Evolutionary conservation across 2,888 invertebrate species (phyloP).

Genomic region (Exephanes ischioxanthus): DNA sequence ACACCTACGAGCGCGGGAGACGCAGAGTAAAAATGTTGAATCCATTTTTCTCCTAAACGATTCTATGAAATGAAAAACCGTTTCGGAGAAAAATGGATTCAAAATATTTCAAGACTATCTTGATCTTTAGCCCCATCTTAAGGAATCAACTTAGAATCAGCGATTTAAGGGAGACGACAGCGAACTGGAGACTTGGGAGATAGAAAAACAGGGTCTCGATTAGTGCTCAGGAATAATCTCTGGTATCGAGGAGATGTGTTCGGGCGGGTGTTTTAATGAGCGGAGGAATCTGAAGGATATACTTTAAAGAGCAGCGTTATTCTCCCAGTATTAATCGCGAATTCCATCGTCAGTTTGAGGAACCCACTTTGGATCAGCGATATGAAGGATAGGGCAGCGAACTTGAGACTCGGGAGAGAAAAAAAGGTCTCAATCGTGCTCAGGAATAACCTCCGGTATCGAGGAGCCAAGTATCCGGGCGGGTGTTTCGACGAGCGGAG

Average conservation of each 20-base stretch:
- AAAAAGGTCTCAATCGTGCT: not conserved
- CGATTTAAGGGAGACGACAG: not conserved
- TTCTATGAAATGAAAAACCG: too few relatives aligned
- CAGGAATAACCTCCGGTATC: not conserved
- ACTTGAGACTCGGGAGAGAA: conserved; percentile 1
- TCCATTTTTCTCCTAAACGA: too few relatives aligned
- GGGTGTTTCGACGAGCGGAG: not conserved
- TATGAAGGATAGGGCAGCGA: not conserved
- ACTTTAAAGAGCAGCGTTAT: conserved; percentile 2
- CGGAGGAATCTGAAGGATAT: not conserved
- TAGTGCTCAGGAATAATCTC: not conserved
- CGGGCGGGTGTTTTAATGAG: not conserved
- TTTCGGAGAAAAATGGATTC: too few relatives aligned
- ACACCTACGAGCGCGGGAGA: too few relatives aligned
- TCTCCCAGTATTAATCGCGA: conserved; percentile 1
- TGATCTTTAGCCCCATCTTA: too few relatives aligned
- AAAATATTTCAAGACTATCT: too few relatives aligned
- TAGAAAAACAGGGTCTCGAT: not conserved
- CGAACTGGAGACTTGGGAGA: not conserved
- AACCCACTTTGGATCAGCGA: conserved; percentile 31
- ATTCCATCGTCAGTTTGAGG: conserved; percentile 30
- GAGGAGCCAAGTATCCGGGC: not conserved
- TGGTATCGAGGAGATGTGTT: not conserved
- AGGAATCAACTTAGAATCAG: conserved; percentile 9
- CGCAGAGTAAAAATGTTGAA: too few relatives aligned